Base-by-base conservation (phyloP, 2,888 invertebrate genomes). In the Tubulanus polymorphus region DNA sequence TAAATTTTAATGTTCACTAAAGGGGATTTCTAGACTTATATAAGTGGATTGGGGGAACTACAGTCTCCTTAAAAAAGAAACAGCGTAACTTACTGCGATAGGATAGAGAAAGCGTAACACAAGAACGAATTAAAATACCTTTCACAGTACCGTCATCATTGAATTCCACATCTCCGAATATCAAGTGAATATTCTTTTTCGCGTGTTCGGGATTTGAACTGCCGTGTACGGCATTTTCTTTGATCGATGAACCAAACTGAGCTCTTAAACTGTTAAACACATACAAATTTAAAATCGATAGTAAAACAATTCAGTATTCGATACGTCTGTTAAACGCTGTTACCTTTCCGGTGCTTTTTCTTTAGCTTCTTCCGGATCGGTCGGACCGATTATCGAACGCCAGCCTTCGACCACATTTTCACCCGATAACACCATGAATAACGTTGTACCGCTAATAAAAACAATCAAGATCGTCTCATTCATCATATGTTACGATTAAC, bases 191-290 rank as follows among this genome's bases (percentile, higher is more conserved):
- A 20, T 60, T 55, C 27, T 60, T 47, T 54, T 65, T 57, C 1
- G 73, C 76, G 20, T 70, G 64, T 1, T 69, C 68, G 26, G 48
- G 15, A 25, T 61, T 61, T 10, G 73, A 72, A 46, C 71, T 68
- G 3, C 75, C 76, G 47, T 78, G 78, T 3, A 78, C 68, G 5
- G 76, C 78, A 55, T 78, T 78, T 29, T 64, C 59, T 35, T 74
- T 57, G 8, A 69, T 60, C 53, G 71, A 69, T 48, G 53, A 58
- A 26, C 78, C 78, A 62, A 65, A 78, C 56, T 63, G 54, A n/a
- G 75, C 75, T 37, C 78, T 66, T 28, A 78, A 49, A 28, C 77
- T 77, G 62, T 27, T 57, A 58, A 48, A 50, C 56, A 23, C 57
- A 20, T 25, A 48, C 46, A 20, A 8, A 15, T 32, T 32, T 32